Base-by-base conservation (phyloP, 2,113 vertebrate species). In the Addax nasomaculatus region DNA sequence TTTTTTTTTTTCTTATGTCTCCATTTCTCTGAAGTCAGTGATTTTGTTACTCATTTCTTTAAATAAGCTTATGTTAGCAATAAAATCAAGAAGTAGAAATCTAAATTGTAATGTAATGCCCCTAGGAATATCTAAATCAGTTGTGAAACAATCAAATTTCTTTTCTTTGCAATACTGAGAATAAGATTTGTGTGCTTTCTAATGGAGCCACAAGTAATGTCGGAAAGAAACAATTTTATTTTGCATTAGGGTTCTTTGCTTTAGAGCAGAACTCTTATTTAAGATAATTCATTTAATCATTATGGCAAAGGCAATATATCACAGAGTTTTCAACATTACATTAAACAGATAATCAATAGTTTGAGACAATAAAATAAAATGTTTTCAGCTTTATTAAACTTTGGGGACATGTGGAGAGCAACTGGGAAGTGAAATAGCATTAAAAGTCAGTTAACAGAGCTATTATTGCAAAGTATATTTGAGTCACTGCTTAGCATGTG, bases 381-480 rank as follows among this genome's bases (percentile, higher is more conserved):
- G 98, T 97, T 98, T 98, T 98, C 96, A 98, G 98, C 95, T 98
- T 99, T 99, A 99, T 99, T 98, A 99, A 99, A 98, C 98, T 98
- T 99, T 21, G 70, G 97, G 98, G 98, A 97, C 90, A 97, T 84
- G 86, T 97, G 60, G 94, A 92, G 91, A 98, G 81, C 95, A 98
- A 93, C 91, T 97, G 93, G 53, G 94, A 98, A 98, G 97, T 85
- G 98, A 97, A 97, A 96, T 57, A 92, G 95, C 95, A 97, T 99
- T 99, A 98, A 97, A 98, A 98, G 89, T 96, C 97, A 96, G 98
- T 99, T 99, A 98, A 97, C 93, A 98, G 93, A 98, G 95, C 84
- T 91, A 98, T 97, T 98, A 98, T 29, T 97, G 58, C 80, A 96
- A 98, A 98, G 97, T 97, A 88, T 95, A 97, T 97, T 95, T 98